A percentile compares a stretch with the other conserved stretches of the same genome.
phyloP scores from a whole-genome alignment of 2,888 invertebrate genomes.

The Zaprionus lineosus region DNA sequence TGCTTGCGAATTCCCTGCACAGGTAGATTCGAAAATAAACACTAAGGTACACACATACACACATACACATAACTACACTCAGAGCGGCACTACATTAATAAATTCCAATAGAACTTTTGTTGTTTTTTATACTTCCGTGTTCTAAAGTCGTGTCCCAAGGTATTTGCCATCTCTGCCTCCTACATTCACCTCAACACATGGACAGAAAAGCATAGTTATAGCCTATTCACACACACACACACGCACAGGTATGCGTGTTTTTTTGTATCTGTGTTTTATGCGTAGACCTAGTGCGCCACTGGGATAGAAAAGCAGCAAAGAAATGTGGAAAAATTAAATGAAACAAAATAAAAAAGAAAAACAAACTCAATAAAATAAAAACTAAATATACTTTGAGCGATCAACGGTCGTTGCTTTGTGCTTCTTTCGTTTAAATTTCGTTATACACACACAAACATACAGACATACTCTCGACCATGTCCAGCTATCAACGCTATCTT shows the following conservation, averaged over 20 bases:
- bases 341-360: slow-evolving; percentile 20
- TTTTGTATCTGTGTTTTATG: neutral
- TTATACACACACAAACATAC: too few species aligned
- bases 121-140: slow-evolving; percentile 47
- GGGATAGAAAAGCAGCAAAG: slow-evolving; percentile 21
- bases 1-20: slow-evolving; percentile 27
- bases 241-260: neutral
- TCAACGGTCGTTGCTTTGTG: slow-evolving; percentile 45
- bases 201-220: too few species aligned
- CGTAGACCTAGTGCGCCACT: slow-evolving; percentile 43
- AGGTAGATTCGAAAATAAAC: slow-evolving; percentile 34
- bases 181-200: slow-evolving; percentile 13
- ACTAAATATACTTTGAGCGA: slow-evolving; percentile 30
- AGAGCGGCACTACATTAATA: neutral
- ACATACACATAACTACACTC: neutral
- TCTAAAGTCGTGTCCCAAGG: slow-evolving; percentile 42
- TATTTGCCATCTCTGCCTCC: slow-evolving; percentile 43
- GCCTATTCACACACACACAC: neutral
- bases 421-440: slow-evolving; percentile 34
- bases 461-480: too few species aligned
- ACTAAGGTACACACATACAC: neutral
- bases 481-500: too few species aligned
- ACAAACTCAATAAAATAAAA: slow-evolving; percentile 26
- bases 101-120: slow-evolving; percentile 22
- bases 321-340: slow-evolving; percentile 26